These are phyloP conservation scores for Sprattus sprattus DNA, from an alignment of 2,113 vertebrate genomes.

Conservation along the genomic window DNA sequence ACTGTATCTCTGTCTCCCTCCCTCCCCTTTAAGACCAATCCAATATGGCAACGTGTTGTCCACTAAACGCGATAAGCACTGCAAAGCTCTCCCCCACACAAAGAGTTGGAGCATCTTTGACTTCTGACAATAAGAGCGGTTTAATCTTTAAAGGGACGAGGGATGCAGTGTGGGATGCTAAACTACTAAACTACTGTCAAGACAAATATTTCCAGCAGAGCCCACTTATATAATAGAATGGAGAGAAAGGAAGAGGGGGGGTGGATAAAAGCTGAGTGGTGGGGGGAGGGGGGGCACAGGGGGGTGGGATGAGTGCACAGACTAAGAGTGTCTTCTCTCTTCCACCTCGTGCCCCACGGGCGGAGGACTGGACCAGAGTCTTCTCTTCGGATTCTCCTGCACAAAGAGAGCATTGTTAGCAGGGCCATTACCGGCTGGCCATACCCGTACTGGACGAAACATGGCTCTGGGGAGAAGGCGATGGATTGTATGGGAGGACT, in stretches of 20 bases:
- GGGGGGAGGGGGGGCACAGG: not conserved
- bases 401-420: constrained; percentile 96
- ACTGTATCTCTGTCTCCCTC: not conserved
- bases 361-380: constrained; percentile 65
- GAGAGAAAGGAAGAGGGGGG: constrained; percentile 30
- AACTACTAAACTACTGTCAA: constrained; percentile 80
- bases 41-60: constrained; percentile 28
- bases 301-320: constrained; percentile 39
- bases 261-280: constrained; percentile 68
- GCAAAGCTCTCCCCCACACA: constrained; percentile 28
- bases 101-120: constrained; percentile 65
- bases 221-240: constrained; percentile 79
- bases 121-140: constrained; percentile 72
- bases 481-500: not conserved
- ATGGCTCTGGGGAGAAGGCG: constrained; percentile 80
- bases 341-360: constrained; percentile 72
- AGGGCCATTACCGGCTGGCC: constrained; percentile 85
- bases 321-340: constrained; percentile 78
- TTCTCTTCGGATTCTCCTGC: constrained; percentile 87
- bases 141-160: constrained; percentile 72
- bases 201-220: constrained; percentile 85
- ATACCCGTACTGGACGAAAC: constrained; percentile 77
- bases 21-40: constrained; percentile 27
- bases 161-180: constrained; percentile 33
- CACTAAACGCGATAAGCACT: constrained; percentile 47